phyloP scores from a whole-genome alignment of 2,888 invertebrate species.

The Pachymerium ferrugineum region DNA sequence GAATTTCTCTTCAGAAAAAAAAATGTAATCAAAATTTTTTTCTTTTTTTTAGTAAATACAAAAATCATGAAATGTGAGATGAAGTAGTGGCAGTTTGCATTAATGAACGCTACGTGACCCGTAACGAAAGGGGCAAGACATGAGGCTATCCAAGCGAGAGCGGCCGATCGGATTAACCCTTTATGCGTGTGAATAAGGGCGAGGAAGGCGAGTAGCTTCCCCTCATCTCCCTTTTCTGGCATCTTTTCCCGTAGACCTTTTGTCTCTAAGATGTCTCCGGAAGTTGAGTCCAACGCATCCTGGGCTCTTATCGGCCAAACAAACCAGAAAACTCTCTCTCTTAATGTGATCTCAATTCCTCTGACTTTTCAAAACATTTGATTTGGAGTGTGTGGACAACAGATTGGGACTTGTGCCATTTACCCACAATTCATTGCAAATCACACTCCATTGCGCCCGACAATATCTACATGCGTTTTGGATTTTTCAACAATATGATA shows the following conservation, averaged over 20 bases:
- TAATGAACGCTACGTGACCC: neutral
- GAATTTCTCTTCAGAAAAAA: neutral
- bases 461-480: neutral
- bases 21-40: neutral
- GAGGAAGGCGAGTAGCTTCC: neutral
- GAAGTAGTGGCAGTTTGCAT: too few species aligned
- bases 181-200: constrained; percentile 13
- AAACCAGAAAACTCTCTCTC: neutral
- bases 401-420: neutral
- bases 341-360: neutral
- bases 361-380: neutral
- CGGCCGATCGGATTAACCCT: constrained; percentile 13
- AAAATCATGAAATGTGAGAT: neutral
- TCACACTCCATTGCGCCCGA: neutral
- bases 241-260: neutral
- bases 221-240: too few species aligned
- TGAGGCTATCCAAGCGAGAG: neutral
- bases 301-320: neutral
- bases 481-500: too few species aligned
- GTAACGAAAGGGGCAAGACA: neutral
- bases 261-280: constrained; percentile 7
- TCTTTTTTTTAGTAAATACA: too few species aligned
- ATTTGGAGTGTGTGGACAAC: neutral
- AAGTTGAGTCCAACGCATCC: neutral
- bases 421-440: neutral